Evolutionary conservation across 2,888 invertebrate genomes (phyloP), one percentile per base, ranked within the genome.

Genomic region (Taenaris catops): DNA sequence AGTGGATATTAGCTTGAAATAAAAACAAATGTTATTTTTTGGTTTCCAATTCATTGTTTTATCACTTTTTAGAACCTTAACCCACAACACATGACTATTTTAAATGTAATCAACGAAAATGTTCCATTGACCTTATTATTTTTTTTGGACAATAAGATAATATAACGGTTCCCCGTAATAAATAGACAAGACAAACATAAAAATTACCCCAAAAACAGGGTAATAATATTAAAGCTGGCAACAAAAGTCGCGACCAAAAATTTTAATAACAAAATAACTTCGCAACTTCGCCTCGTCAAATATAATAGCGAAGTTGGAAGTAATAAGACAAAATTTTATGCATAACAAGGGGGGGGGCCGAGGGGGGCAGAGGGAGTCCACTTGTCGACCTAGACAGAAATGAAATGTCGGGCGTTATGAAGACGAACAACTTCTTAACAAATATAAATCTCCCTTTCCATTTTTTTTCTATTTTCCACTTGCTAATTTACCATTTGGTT

Each of bases 191-290:
- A n/a, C n/a, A n/a, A n/a, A n/a, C n/a, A n/a, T n/a, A n/a, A 23
- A 31, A 31, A 23, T 23, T 14, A 29, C 31, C 31, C 31, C 28
- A 16, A n/a, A 19, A 31, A 31, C 5, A 7, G 17, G 21, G 23
- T 9, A 31, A 16, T 7, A 21, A n/a, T 9, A 2, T 3, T 1
- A 16, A 23, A 4, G 25, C 38, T 35, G 39, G 23, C 32, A 28
- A 17, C 39, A 25, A 10, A 10, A 19, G 34, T 57, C 62, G 20
- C 58, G 61, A 64, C 72, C 80, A 78, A 79, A 81, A 81, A 83
- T 84, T 81, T 84, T 81, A 84, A 84, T 84, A 84, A 83, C 84
- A 80, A 78, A 83, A 83, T 81, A 84, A 84, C 83, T 84, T 83
- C 64, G 68, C 63, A 81, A 80, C 81, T 83, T 68, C 59, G 65